Conservation (phyloP, 1,140 invertebrate species). For the Xylocopa sonorina region DNA sequence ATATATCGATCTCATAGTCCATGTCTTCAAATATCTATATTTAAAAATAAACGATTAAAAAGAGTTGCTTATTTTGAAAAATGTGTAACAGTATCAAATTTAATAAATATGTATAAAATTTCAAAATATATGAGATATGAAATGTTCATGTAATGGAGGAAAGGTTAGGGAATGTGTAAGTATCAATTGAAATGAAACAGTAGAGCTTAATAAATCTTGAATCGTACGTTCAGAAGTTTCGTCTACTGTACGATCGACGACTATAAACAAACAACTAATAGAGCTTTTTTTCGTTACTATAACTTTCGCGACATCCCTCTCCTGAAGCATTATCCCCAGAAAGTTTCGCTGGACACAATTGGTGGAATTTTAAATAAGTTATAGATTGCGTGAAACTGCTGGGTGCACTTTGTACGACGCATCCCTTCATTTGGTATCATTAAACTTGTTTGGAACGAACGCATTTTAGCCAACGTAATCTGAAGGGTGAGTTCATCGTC, state of each 20-base stretch:
- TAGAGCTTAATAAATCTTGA: background rate
- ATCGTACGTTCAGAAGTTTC: background rate
- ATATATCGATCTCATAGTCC: too few relatives aligned
- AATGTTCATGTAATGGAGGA: too few relatives aligned
- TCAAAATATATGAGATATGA: too few relatives aligned
- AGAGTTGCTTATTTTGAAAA: too few relatives aligned
- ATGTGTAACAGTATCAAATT: too few relatives aligned
- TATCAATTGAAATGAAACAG: background rate
- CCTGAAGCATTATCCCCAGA: slow-evolving; percentile 24
- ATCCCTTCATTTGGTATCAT: background rate
- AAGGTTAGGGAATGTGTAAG: too few relatives aligned
- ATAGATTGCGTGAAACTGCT: slow-evolving; percentile 22
- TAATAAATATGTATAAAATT: too few relatives aligned
- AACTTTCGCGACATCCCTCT: slow-evolving; percentile 55
- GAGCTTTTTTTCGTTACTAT: slow-evolving; percentile 5
- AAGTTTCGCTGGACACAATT: slow-evolving; percentile 23
- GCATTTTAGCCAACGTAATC: background rate
- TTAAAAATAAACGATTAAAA: too few relatives aligned
- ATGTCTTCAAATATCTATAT: too few relatives aligned
- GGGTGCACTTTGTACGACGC: background rate
- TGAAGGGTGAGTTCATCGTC: background rate
- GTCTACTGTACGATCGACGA: background rate
- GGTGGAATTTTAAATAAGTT: slow-evolving; percentile 64
- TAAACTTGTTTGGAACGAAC: background rate
- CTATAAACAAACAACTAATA: background rate